A percentile compares a stretch with the other conserved stretches of the same genome.
These are phyloP conservation scores for Pseudochaenichthys georgianus DNA, from an alignment of 2,797 vertebrate species.

Conservation along the genomic window DNA sequence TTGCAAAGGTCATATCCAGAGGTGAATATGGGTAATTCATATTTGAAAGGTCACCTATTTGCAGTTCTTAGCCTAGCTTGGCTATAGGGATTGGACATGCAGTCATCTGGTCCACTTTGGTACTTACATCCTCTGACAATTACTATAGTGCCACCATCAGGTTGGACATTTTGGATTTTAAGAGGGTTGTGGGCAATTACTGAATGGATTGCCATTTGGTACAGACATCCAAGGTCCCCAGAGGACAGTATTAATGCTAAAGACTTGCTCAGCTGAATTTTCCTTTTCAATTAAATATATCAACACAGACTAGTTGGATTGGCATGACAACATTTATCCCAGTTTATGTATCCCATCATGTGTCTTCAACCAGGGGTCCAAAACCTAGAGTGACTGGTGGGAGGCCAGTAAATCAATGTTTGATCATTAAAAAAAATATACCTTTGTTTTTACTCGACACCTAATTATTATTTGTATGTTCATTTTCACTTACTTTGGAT, in stretches of 20 bases:
- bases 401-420: too few species aligned
- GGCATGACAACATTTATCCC: neutral
- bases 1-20: conserved; percentile 30
- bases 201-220: neutral
- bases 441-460: too few species aligned
- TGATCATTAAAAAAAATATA: too few species aligned
- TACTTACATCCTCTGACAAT: neutral
- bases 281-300: conserved; percentile 5
- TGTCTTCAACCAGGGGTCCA: too few species aligned
- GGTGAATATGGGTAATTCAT: conserved; percentile 1
- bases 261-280: neutral
- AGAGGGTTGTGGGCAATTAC: neutral
- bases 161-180: neutral
- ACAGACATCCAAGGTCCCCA: neutral
- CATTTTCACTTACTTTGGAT: too few species aligned
- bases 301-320: neutral
- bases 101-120: neutral
- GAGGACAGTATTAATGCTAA: neutral
- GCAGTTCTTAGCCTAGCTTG: conserved; percentile 8
- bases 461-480: too few species aligned
- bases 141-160: neutral
- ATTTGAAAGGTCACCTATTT: conserved; percentile 15
- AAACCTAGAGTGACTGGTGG: too few species aligned
- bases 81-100: neutral
- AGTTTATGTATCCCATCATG: neutral